Evolutionary conservation across 1,140 invertebrate genomes (phyloP), one percentile per base, ranked within the genome.

Genomic region (Micrasema minimum): DNA sequence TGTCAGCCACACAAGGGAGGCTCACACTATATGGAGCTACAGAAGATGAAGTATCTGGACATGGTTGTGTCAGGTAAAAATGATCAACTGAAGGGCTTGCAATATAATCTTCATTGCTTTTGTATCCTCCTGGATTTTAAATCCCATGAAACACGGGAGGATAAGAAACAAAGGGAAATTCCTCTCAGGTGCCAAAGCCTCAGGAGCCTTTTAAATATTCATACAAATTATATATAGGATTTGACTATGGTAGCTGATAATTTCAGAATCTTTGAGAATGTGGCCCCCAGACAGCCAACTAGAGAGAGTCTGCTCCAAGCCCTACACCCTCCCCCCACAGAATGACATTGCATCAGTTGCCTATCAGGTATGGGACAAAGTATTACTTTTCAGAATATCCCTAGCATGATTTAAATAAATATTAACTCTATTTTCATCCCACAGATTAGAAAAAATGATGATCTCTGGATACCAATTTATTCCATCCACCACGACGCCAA

Each of bases 401-500:
- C n/a, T n/a, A n/a, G n/a, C n/a, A n/a, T n/a, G n/a, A n/a, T n/a
- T n/a, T n/a, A n/a, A n/a, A n/a, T n/a, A n/a, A n/a, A n/a, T n/a
- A n/a, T n/a, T n/a, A n/a, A n/a, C n/a, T n/a, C n/a, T n/a, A n/a
- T n/a, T n/a, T n/a, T n/a, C n/a, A n/a, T n/a, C n/a, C n/a, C 59
- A 51, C 61, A 77, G 64, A 61, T 81, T 6, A 62, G 77, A 53
- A 61, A 59, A 41, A 76, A 76, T 41, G 73, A 77, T 68, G 41
- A 65, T 7, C 7, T 80, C 9, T 76, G 31, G 51, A 71, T 81
- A 31, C 77, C 79, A 22, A 74, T 78, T 12, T 76, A 71, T 71
- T 74, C 72, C 6, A 74, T 81, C 12, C 80, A 81, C 71, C 77
- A 82, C 43, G 83, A 88, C 77, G 79, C 82, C 11, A 79, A 86